Conservation (phyloP, 2,797 vertebrate genomes). For the Gadopsis bispinosus region DNA sequence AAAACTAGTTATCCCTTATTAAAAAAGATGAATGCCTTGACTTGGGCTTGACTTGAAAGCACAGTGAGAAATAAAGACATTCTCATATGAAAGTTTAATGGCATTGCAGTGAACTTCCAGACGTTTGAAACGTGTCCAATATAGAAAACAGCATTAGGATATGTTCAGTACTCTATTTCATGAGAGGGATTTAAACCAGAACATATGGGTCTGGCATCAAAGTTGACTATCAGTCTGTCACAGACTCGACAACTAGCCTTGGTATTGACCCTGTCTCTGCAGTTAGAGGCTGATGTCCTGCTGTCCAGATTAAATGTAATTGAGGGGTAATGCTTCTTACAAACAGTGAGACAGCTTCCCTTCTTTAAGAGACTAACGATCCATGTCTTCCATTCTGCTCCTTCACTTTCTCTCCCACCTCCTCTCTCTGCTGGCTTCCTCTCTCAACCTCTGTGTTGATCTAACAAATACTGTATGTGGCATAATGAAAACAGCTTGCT, state of each 20-base stretch:
- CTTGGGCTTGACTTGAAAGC: conserved; percentile 28
- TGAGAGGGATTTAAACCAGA: conserved; percentile 13
- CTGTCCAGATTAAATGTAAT: conserved; percentile 71
- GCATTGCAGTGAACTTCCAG: not conserved
- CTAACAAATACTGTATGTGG: conserved; percentile 34
- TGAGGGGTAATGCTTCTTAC: conserved; percentile 75
- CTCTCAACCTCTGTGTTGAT: conserved; percentile 38
- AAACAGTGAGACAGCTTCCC: conserved; percentile 68
- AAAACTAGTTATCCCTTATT: conserved; percentile 77
- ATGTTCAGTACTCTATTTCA: not conserved
- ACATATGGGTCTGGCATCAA: not conserved
- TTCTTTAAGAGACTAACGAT: conserved; percentile 69
- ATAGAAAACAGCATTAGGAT: not conserved
- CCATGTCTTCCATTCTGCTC: conserved; percentile 48
- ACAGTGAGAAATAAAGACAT: not conserved
- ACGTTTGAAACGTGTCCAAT: conserved; percentile 9
- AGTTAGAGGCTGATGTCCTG: conserved; percentile 41
- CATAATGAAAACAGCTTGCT: conserved; percentile 43
- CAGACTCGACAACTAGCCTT: conserved; percentile 22
- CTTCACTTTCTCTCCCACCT: conserved; percentile 35
- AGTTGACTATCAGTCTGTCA: conserved; percentile 27
- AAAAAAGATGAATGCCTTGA: conserved; percentile 73
- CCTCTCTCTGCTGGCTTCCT: conserved; percentile 16
- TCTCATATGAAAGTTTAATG: not conserved
- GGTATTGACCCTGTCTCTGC: conserved; percentile 52